Evolutionary conservation across 1,140 invertebrate genomes (phyloP), one percentile per base, ranked within the genome.

Genomic region (Diorhabda sublineata): DNA sequence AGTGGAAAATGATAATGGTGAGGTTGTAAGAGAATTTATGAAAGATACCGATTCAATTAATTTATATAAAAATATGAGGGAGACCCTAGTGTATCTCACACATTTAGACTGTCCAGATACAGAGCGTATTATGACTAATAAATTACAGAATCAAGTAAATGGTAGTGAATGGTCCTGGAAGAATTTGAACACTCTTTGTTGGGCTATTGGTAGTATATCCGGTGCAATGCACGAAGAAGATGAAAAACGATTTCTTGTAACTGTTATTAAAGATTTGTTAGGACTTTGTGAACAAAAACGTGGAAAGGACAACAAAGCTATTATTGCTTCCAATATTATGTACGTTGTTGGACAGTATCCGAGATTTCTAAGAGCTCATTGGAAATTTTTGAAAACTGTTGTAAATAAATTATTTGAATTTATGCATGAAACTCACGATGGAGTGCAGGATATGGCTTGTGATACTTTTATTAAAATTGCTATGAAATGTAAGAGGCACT

Each of bases 401-500:
- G 97, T 99, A 60, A 99, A 99, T 85, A 99, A 99, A 85, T 85
- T 99, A 47, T 99, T 99, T 85, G 98, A 99, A 85, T 99, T 99
- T 82, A 99, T 99, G 98, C 98, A 99, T 84, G 97, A 99, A 87
- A 98, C 97, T 45, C 98, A 99, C 81, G 98, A 99, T 82, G 98
- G 98, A 77, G 98, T 99, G 5, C 93, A 95, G 82, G 97, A 99
- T 80, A 99, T 99, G 98, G 98, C 98, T 66, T 99, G 98, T 86
- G 98, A 99, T 85, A 99, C 98, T 42, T 99, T 99, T 81, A 99
- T 99, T 74, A 99, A 99, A 84, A 99, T 99, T 80, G 96, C 98
- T n/a, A 87, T 97, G 72, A 99, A 99, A 83, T 99, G 98, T 84
- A 87, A 96, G 67, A 87, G 96, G 72, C 97, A 99, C 84, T 99